Evolutionary conservation across 2,888 invertebrate genomes (phyloP).

Genomic region (Synergus gifuensis): DNA sequence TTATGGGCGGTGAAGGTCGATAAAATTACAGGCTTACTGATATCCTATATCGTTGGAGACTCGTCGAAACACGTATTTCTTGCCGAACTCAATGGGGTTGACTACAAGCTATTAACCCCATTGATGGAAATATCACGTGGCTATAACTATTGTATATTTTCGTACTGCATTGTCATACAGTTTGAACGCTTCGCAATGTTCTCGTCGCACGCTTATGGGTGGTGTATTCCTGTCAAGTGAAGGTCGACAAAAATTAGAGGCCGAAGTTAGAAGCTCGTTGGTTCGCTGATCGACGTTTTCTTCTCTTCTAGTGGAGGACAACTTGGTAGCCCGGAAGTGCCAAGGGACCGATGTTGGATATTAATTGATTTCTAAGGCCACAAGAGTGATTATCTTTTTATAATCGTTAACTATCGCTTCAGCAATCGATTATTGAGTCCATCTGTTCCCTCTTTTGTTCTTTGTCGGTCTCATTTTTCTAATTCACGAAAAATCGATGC

Average conservation of each 20-base stretch:
- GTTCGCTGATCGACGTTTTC: slow-evolving; percentile 43
- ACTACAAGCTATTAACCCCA: slow-evolving; percentile 58
- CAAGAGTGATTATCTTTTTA: slow-evolving; percentile 73
- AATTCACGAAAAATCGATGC: slow-evolving; percentile 2
- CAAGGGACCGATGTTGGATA: slow-evolving; percentile 70
- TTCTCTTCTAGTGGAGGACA: slow-evolving; percentile 47
- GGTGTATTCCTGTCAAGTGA: slow-evolving; percentile 51
- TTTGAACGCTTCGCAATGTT: slow-evolving; percentile 48
- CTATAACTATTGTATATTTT: slow-evolving; percentile 50
- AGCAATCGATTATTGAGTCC: slow-evolving; percentile 52
- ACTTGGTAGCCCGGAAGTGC: slow-evolving; percentile 64
- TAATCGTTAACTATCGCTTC: slow-evolving; percentile 6
- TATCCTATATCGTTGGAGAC: not conserved
- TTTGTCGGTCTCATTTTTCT: not conserved
- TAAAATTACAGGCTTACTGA: slow-evolving; percentile 45
- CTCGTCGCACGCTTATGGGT: slow-evolving; percentile 41
- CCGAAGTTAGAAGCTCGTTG: slow-evolving; percentile 50
- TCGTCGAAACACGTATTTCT: slow-evolving; percentile 41
- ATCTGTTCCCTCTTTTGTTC: slow-evolving; percentile 64
- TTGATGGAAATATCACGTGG: slow-evolving; percentile 56
- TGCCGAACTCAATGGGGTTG: slow-evolving; percentile 47
- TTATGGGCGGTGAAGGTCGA: slow-evolving; percentile 40
- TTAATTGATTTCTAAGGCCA: slow-evolving; percentile 76
- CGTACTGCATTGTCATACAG: slow-evolving; percentile 42
- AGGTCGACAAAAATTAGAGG: slow-evolving; percentile 49